Conservation (phyloP, 2,797 vertebrate species). For the Pseudochirops corinnae region DNA sequence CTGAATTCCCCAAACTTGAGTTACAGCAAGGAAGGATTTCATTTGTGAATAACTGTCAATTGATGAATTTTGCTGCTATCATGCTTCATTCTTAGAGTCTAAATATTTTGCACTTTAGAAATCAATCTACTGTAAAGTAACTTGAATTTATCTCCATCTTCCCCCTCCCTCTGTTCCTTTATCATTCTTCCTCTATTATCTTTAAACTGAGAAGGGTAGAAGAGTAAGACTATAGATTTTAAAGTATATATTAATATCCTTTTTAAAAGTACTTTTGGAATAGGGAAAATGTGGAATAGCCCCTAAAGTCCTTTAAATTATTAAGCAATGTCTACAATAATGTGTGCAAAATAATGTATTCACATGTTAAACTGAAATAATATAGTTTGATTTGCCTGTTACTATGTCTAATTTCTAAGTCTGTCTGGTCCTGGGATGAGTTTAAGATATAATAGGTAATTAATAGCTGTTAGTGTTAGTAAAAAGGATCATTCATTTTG, state of each 20-base stretch:
- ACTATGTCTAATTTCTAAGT: neutral
- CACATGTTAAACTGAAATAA: conserved; percentile 1
- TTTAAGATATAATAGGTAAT: conserved; percentile 21
- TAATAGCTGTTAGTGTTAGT: neutral
- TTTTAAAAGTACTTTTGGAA: conserved; percentile 5
- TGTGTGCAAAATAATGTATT: conserved; percentile 1
- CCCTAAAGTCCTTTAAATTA: conserved; percentile 51
- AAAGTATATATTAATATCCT: neutral
- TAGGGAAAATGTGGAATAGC: conserved; percentile 16
- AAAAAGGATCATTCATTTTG: neutral
- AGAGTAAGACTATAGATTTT: conserved; percentile 16
- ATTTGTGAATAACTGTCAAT: conserved; percentile 48
- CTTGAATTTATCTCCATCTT: conserved; percentile 29
- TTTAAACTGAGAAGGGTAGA: neutral
- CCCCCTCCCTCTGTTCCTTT: neutral
- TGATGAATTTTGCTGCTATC: conserved; percentile 50
- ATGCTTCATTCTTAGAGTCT: conserved; percentile 38
- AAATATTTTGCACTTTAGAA: neutral
- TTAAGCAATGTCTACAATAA: conserved; percentile 38
- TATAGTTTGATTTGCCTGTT: conserved; percentile 42
- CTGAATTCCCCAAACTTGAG: conserved; percentile 46
- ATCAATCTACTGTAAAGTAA: neutral
- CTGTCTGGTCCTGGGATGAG: conserved; percentile 33
- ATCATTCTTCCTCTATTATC: conserved; percentile 26
- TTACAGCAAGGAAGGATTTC: conserved; percentile 32